phyloP scores from a whole-genome alignment of 2,888 invertebrate genomes.

The Agrotis clavis region DNA sequence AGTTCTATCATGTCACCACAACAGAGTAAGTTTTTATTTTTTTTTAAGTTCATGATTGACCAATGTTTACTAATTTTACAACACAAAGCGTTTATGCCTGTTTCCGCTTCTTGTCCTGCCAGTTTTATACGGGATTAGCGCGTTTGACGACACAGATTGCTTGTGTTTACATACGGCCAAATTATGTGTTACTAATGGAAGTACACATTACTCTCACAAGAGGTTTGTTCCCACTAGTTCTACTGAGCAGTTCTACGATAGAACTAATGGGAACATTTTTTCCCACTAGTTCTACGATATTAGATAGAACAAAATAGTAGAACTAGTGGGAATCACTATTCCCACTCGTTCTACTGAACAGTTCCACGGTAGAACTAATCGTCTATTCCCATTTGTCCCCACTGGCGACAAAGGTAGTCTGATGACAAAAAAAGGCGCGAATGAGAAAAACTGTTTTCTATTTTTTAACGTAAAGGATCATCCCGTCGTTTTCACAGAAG shows the following conservation, averaged over 20 bases:
- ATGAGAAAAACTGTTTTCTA: background rate
- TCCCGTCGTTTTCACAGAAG: background rate
- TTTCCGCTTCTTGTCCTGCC: background rate
- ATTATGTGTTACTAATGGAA: background rate
- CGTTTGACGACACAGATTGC: background rate
- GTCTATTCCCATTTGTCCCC: no score
- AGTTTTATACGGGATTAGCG: background rate
- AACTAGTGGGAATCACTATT: no score
- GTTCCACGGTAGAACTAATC: no score
- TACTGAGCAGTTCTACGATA: no score
- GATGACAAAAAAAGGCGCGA: background rate
- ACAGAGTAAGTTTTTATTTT: conserved; percentile 82
- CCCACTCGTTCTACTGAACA: no score
- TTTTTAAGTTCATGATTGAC: background rate
- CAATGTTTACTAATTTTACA: no score
- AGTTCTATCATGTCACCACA: conserved; percentile 87
- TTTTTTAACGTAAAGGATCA: background rate
- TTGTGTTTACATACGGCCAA: background rate
- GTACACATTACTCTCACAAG: background rate
- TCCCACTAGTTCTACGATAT: no score
- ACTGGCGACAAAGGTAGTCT: no score
- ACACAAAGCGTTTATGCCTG: background rate
- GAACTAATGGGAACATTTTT: no score
- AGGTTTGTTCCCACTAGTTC: no score
- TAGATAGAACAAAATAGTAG: no score